These are phyloP conservation scores for Mobula hypostoma DNA, from an alignment of 2,113 vertebrate genomes.

Conservation along the genomic window DNA sequence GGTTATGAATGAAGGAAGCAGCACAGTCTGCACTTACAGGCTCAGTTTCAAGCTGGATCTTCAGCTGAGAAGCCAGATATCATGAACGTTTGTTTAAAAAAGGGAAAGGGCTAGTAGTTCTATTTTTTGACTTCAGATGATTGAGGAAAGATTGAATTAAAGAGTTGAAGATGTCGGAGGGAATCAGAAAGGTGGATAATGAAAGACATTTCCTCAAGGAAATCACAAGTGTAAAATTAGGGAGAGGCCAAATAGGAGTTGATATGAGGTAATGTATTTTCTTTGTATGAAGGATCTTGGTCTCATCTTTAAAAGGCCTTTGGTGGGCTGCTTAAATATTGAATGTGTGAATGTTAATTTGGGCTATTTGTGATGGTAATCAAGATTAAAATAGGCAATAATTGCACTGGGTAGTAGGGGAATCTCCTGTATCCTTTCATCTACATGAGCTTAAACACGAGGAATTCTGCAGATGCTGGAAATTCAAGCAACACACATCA, in stretches of 20 bases:
- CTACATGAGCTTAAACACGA: background rate
- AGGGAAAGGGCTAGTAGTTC: background rate
- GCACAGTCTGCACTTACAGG: background rate
- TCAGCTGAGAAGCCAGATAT: background rate
- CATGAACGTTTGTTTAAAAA: background rate
- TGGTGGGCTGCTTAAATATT: no score
- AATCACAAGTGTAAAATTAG: background rate
- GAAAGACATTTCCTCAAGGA: background rate
- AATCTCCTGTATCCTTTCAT: background rate
- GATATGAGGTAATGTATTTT: no score
- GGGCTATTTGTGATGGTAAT: no score
- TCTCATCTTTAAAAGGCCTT: background rate
- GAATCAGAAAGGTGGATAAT: background rate
- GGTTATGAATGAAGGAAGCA: background rate
- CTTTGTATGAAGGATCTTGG: no score
- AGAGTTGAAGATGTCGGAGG: background rate
- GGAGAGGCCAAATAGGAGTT: background rate
- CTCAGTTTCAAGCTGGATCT: background rate
- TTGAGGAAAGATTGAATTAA: background rate
- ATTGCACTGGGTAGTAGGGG: background rate
- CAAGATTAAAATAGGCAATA: no score
- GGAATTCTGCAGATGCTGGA: no score
- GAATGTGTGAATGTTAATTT: no score
- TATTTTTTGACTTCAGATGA: background rate
- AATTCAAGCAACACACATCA: no score